Evolutionary conservation across 2,888 invertebrate species (phyloP), one percentile per base, ranked within the genome.

Genomic region (Dermolepida albohirtum): DNA sequence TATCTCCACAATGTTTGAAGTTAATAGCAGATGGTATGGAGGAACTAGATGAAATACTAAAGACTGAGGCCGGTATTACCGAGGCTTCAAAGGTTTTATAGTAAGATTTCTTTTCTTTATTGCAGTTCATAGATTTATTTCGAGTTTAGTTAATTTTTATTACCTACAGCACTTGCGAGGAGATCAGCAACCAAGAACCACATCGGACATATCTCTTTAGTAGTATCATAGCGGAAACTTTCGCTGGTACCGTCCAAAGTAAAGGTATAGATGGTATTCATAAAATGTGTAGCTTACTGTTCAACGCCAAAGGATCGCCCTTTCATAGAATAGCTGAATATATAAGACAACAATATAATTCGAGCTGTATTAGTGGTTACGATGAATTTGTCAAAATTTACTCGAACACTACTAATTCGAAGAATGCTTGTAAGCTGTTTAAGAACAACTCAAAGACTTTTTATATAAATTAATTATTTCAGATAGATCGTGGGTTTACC

Each of bases 1-100:
- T 83, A 11, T 71, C 71, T 34, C 16, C 80, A 39, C 74, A 79
- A 2, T 89, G 89, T 73, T 72, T 83, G 0, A 12, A 75, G 1
- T 81, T 80, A 59, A 77, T 88, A 0, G 77, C 81, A 47, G 73
- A 77, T 1, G 86, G 84, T 0, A 80, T 87, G 66, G 71, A 34
- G 10, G 34, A 34, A 10, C 1, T 34, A 10, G 6, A 1, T 6
- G 34, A 34, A 10, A 8, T 5, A 10, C 34, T 34, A 10, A 34
- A 34, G 6, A 34, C 8, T 34, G 34, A 34, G 1, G 34, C 6
- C 10, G 34, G 34, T 34, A 34, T 34, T 6, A 1, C 34, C 6
- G 2, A 1, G 1, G 34, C 10, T 34, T 34, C 34, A 7, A 8
- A 6, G 6, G 1, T 6, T 8, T 8, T 34, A 34, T 8, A 34